Conservation (phyloP, 1,140 invertebrate genomes). For the Papilio glaucus region DNA sequence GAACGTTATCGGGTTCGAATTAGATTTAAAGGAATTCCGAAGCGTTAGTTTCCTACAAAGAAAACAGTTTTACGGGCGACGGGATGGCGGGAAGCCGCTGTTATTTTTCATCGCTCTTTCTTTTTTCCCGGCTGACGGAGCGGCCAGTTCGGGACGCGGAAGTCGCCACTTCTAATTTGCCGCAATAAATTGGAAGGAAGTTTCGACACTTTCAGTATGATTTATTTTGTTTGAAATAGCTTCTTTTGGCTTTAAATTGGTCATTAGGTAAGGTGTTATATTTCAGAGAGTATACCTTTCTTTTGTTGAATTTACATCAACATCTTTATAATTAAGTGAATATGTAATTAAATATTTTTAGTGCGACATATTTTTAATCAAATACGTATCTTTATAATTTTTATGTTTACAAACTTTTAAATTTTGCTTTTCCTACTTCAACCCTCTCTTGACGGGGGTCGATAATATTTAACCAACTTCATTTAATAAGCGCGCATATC, state of each 20-base stretch:
- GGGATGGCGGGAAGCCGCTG: constrained; percentile 54
- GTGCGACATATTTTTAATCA: too few species aligned
- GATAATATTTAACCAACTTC: too few species aligned
- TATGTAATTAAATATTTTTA: neutral
- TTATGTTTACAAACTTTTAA: too few species aligned
- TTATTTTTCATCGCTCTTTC: constrained; percentile 50
- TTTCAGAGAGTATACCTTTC: constrained; percentile 3
- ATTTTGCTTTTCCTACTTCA: too few species aligned
- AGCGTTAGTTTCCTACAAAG: constrained; percentile 30
- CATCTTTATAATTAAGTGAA: neutral
- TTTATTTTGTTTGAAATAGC: constrained; percentile 16
- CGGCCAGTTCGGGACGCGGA: constrained; percentile 57
- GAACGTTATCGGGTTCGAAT: constrained; percentile 25
- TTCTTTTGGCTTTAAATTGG: constrained; percentile 20
- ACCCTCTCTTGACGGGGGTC: too few species aligned
- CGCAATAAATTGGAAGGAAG: constrained; percentile 60
- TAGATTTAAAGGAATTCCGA: constrained; percentile 34
- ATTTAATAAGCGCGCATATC: too few species aligned
- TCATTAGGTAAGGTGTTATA: constrained; percentile 7
- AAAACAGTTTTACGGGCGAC: constrained; percentile 42
- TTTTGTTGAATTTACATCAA: constrained; percentile 4
- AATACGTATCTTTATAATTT: too few species aligned
- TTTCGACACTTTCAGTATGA: constrained; percentile 43
- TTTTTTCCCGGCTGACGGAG: constrained; percentile 55
- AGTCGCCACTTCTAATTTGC: constrained; percentile 57